Evolutionary conservation across 2,113 vertebrate genomes (phyloP), one percentile per base, ranked within the genome.

Genomic region (Haemorhous mexicanus): DNA sequence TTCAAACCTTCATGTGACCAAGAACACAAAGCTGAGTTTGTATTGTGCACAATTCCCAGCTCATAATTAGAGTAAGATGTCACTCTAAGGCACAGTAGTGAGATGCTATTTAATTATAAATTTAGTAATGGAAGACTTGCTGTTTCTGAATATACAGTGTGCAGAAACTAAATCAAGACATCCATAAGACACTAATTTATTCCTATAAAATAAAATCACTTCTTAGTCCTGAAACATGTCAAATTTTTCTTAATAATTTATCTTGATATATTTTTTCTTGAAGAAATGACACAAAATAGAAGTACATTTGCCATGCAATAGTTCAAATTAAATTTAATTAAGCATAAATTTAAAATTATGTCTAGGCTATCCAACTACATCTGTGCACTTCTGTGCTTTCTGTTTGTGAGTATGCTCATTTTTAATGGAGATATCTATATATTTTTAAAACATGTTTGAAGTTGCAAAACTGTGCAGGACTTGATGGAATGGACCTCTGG

Each of bases 21-120:
- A 52, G 72, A 91, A 89, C 41, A 84, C 39, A 84, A 53, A 68
- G 37, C 27, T 70, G 13, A 79, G 33, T 77, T 44, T 80, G 30
- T 78, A n/a, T 37, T 75, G n/a, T 47, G 73, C 85, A 30, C 8
- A 47, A 43, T 73, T 95, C 85, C 30, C 74, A 89, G 55, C 37
- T 94, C 44, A 44, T 92, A 93, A 93, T 85, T 87, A 75, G 77
- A 87, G 43, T 84, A 93, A 81, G 27, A 55, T 90, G 84, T 95
- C 44, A 56, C 66, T 92, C 50, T 37, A 67, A 90, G 89, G 59
- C 68, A n/a, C 22, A 8, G 32, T 46, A 47, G 47, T 81, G 79
- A 86, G 33, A 82, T 91, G 68, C 56, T 50, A 23, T 46, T 77
- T 87, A 83, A 83, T 58, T 86, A 69, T 41, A 43, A 46, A 73